phyloP scores from a whole-genome alignment of 2,888 invertebrate genomes.

The Lasioglossum leucozonium region DNA sequence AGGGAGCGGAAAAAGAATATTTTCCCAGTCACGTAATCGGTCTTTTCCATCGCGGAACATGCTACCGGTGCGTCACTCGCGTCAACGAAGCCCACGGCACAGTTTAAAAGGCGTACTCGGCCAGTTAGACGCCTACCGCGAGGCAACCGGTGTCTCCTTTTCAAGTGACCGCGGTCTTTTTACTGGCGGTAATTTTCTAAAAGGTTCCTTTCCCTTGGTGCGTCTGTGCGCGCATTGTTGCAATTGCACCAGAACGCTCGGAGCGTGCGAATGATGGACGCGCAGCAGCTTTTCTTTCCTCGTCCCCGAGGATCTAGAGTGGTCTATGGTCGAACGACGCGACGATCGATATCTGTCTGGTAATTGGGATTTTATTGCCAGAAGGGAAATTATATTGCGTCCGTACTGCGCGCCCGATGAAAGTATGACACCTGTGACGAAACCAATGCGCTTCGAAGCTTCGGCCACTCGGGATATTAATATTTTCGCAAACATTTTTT shows the following conservation, averaged over 20 bases:
- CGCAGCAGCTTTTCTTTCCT: slow-evolving; percentile 44
- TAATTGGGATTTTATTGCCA: slow-evolving; percentile 22
- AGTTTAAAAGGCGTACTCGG: slow-evolving; percentile 50
- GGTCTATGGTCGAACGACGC: not conserved
- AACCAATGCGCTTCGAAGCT: not conserved
- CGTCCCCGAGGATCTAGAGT: slow-evolving; percentile 11
- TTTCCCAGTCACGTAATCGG: slow-evolving; percentile 38
- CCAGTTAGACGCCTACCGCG: slow-evolving; percentile 60
- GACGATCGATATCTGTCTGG: slow-evolving; percentile 34
- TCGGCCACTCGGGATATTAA: not conserved
- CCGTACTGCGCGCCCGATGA: not conserved
- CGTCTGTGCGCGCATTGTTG: slow-evolving; percentile 38
- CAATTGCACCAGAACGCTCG: slow-evolving; percentile 70
- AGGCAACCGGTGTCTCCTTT: slow-evolving; percentile 65
- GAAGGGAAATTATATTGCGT: not conserved
- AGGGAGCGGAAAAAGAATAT: slow-evolving; percentile 40
- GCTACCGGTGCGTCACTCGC: slow-evolving; percentile 38
- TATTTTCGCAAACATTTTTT: too few relatives aligned
- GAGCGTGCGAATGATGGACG: slow-evolving; percentile 58
- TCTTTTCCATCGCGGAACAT: slow-evolving; percentile 26
- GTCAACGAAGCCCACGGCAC: slow-evolving; percentile 38
- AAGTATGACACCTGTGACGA: not conserved
- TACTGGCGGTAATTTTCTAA: slow-evolving; percentile 69
- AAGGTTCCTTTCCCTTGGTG: slow-evolving; percentile 69
- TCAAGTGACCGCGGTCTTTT: slow-evolving; percentile 68